Evolutionary conservation across 2,113 vertebrate genomes (phyloP).

Genomic region (Ceuthmochares aereus): DNA sequence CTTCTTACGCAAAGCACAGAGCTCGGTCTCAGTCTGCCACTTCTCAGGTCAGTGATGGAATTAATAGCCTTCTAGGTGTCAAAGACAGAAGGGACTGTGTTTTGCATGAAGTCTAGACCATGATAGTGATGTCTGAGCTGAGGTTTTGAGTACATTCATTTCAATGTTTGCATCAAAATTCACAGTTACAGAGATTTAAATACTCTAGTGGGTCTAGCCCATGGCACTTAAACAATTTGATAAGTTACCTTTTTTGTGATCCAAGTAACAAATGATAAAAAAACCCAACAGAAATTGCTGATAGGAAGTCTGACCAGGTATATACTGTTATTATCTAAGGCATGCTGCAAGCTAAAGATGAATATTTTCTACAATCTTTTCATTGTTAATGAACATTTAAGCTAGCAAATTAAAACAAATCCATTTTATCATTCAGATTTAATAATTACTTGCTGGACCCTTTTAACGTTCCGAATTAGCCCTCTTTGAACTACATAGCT

Average conservation of each 20-base stretch:
- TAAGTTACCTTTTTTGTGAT: neutral
- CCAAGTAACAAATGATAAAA: neutral
- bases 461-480: neutral
- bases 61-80: neutral
- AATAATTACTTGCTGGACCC: slow-evolving; percentile 24
- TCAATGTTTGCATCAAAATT: neutral
- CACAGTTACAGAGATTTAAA: neutral
- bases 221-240: neutral
- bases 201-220: neutral
- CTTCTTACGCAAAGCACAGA: neutral
- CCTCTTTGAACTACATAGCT: neutral
- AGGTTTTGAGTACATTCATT: neutral
- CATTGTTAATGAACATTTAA: neutral
- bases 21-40: neutral
- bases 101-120: neutral
- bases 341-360: neutral
- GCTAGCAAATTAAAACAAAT: slow-evolving; percentile 41
- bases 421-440: slow-evolving; percentile 8
- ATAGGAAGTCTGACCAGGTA: neutral
- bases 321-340: neutral
- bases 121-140: neutral
- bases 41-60: neutral
- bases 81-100: neutral
- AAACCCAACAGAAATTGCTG: neutral
- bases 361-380: neutral